phyloP scores from a whole-genome alignment of 1,140 invertebrate species.

The Centruroides vittatus region DNA sequence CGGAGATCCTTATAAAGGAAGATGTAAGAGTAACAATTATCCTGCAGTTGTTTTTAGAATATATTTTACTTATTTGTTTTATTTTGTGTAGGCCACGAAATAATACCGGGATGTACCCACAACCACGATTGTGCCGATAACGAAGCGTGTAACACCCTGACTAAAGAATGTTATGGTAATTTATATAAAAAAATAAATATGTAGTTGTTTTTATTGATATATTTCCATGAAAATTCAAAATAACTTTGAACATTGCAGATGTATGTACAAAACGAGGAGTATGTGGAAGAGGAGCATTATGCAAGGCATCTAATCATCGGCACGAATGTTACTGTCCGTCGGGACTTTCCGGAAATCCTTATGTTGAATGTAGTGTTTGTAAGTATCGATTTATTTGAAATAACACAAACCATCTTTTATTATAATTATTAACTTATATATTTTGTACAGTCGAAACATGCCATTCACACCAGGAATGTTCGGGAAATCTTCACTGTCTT shows the following conservation, averaged over 20 bases:
- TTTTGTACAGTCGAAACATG: constrained; percentile 19
- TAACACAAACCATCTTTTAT: background rate
- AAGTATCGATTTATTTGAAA: constrained; percentile 29
- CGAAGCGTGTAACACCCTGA: constrained; percentile 68
- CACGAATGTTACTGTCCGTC: constrained; percentile 66
- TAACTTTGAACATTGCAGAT: constrained; percentile 3
- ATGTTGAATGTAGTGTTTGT: constrained; percentile 74
- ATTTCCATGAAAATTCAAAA: background rate
- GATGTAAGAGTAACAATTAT: constrained; percentile 6
- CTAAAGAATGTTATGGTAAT: constrained; percentile 47
- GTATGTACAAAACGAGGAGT: constrained; percentile 41
- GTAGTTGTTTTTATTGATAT: background rate
- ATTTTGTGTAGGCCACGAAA: constrained; percentile 3
- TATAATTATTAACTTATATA: background rate
- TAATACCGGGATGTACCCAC: constrained; percentile 50
- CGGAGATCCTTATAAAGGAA: constrained; percentile 21
- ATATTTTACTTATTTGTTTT: background rate
- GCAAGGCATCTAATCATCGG: constrained; percentile 52
- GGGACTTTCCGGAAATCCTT: constrained; percentile 60
- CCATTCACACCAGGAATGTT: constrained; percentile 23
- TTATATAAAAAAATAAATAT: background rate
- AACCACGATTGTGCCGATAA: constrained; percentile 77
- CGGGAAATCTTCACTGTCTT: constrained; percentile 23
- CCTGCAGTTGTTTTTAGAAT: no score
- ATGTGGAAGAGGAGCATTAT: constrained; percentile 57